phyloP scores from a whole-genome alignment of 35 echinoderm and acorn worm species.

The Lytechinus variegatus region DNA sequence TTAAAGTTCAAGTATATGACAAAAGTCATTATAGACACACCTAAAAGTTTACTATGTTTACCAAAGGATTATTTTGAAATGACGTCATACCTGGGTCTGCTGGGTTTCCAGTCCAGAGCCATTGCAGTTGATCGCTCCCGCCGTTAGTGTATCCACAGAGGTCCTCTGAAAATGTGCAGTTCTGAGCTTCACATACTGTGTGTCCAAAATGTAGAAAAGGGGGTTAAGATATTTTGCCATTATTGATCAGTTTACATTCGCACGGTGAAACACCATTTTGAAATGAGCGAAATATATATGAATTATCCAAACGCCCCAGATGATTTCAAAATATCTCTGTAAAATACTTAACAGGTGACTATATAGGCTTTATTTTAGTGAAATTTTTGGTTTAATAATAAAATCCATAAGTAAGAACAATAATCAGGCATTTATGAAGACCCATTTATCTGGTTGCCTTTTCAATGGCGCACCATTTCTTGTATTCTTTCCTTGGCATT shows the following conservation, averaged over 20 bases:
- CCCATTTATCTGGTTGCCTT: no score
- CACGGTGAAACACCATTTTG: no score
- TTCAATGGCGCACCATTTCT: no score
- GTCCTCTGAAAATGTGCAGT: background rate
- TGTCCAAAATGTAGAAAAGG: background rate
- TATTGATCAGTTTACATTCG: background rate
- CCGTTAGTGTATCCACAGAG: background rate
- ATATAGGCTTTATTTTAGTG: no score
- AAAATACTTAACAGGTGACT: no score
- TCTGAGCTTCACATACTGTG: background rate
- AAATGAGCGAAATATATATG: no score
- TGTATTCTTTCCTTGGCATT: no score
- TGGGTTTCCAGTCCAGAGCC: background rate
- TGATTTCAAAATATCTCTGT: no score
- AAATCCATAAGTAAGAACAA: no score
- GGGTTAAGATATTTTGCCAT: background rate
- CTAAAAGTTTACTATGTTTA: background rate
- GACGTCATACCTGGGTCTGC: background rate
- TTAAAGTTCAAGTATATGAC: background rate
- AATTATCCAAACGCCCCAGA: no score
- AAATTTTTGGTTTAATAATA: no score
- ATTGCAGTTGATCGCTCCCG: background rate
- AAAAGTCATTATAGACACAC: background rate
- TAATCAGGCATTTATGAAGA: no score
- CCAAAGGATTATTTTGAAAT: background rate